A percentile compares a stretch with the other conserved stretches of the same genome.
Conservation (phyloP, 2,797 vertebrate genomes). For the Onychomys arenicola region DNA sequence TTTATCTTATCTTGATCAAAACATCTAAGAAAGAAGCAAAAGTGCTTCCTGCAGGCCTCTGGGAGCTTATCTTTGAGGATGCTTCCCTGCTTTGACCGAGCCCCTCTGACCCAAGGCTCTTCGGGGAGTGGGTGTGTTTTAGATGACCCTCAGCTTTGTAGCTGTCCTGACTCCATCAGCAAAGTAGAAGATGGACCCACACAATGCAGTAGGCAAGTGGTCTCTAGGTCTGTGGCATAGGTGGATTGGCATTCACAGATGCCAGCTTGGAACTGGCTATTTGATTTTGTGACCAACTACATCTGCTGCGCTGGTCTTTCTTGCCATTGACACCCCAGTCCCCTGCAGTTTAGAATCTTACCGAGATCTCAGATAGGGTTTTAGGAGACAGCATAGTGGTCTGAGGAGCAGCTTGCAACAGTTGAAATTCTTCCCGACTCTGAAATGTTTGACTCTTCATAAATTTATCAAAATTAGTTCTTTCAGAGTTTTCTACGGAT, state of each 20-base stretch:
- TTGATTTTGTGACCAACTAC: not conserved
- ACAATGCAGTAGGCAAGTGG: not conserved
- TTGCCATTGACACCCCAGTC: not conserved
- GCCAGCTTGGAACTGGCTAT: not conserved
- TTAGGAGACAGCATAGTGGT: not conserved
- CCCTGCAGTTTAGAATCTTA: not conserved
- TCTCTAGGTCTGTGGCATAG: not conserved
- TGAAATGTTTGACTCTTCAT: constrained; percentile 44
- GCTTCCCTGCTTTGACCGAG: not conserved
- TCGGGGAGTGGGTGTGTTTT: not conserved
- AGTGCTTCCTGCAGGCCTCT: not conserved
- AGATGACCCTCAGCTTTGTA: not conserved
- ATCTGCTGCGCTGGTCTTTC: not conserved
- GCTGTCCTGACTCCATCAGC: not conserved
- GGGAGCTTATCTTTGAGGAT: not conserved
- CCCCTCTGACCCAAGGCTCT: not conserved
- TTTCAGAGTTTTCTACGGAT: not conserved
- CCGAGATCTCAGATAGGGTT: not conserved
- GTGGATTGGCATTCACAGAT: not conserved
- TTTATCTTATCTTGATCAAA: not conserved
- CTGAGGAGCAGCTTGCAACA: not conserved
- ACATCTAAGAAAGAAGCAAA: not conserved
- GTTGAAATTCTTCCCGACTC: not conserved
- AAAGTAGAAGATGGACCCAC: not conserved
- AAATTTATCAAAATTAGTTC: not conserved